phyloP scores from a whole-genome alignment of 2,797 vertebrate species.

The Ptychobarbus kaznakovi region DNA sequence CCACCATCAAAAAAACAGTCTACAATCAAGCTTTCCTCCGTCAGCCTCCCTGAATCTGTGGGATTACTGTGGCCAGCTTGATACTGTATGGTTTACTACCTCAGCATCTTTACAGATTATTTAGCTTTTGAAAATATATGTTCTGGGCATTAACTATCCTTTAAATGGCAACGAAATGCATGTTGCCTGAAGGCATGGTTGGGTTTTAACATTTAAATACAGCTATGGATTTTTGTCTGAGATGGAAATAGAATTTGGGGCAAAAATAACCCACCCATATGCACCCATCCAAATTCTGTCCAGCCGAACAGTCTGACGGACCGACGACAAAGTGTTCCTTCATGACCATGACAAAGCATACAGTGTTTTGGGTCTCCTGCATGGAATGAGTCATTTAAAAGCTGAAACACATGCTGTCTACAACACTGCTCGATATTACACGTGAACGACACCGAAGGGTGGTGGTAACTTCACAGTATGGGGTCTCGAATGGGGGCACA shows the following conservation, averaged over 20 bases:
- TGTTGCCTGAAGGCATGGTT: not conserved
- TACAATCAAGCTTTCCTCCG: constrained; percentile 25
- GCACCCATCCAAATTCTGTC: constrained; percentile 38
- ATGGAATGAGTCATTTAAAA: constrained; percentile 49
- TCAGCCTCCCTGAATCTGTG: constrained; percentile 19
- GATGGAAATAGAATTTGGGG: not conserved
- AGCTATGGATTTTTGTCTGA: not conserved
- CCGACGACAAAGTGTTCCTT: constrained; percentile 70
- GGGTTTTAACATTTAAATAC: constrained; percentile 15
- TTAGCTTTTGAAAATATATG: not conserved
- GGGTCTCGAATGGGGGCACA: not conserved
- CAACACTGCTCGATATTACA: constrained; percentile 47
- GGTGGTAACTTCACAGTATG: not conserved
- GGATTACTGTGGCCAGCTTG: constrained; percentile 26
- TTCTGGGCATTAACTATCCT: not conserved
- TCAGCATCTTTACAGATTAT: constrained; percentile 15
- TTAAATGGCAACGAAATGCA: not conserved
- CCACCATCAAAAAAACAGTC: not conserved
- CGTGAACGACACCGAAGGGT: not conserved
- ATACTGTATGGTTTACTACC: constrained; percentile 3
- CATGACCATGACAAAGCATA: constrained; percentile 67
- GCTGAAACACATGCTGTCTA: constrained; percentile 56
- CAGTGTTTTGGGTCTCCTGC: constrained; percentile 61
- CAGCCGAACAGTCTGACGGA: not conserved
- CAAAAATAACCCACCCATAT: constrained; percentile 7